phyloP scores from a whole-genome alignment of 2,888 invertebrate species.

The Yponomeuta cagnagella region DNA sequence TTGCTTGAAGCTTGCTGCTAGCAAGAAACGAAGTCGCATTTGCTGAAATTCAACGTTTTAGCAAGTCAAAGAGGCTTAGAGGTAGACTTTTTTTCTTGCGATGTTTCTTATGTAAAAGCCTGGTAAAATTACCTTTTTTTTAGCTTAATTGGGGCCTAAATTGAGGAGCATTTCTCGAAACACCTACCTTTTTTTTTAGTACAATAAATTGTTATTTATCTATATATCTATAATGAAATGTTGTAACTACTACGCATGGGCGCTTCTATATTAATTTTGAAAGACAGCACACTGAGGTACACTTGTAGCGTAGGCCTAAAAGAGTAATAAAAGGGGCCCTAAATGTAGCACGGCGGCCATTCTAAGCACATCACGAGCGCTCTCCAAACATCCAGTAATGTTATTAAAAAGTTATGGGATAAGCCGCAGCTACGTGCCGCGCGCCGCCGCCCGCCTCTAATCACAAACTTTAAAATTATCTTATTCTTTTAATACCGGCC shows the following conservation, averaged over 20 bases:
- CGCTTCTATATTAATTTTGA: neutral
- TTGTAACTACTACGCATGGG: neutral
- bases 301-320: neutral
- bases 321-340: conserved; percentile 23
- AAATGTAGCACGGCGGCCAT: conserved; percentile 28
- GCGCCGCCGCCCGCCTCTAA: conserved; percentile 41
- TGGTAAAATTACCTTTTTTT: too few relatives aligned
- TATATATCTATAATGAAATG: neutral
- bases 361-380: conserved; percentile 58
- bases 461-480: conserved; percentile 69
- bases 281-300: neutral
- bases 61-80: too few relatives aligned
- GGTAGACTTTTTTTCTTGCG: too few relatives aligned
- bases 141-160: too few relatives aligned
- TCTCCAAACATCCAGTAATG: conserved; percentile 60
- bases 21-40: too few relatives aligned
- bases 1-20: too few relatives aligned
- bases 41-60: too few relatives aligned
- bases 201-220: too few relatives aligned
- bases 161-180: too few relatives aligned
- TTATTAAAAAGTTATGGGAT: conserved; percentile 73
- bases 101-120: too few relatives aligned
- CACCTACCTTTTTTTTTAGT: too few relatives aligned
- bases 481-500: conserved; percentile 38
- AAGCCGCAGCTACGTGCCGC: conserved; percentile 55